Conservation (phyloP, 2,888 invertebrate genomes). For the Thymelicus lineola region DNA sequence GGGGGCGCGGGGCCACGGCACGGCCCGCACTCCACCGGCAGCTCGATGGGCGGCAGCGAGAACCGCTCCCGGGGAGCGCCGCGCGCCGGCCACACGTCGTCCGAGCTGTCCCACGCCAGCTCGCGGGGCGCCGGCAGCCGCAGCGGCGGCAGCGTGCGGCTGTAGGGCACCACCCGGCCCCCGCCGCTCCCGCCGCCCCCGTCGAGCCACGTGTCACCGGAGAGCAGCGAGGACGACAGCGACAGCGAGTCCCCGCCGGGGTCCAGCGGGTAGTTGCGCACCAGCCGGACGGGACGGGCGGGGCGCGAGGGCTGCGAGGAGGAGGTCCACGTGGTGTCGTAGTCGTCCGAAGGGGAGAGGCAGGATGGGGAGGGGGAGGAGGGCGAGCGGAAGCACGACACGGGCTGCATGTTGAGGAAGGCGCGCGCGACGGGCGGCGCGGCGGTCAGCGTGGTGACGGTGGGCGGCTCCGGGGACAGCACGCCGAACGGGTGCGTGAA, state of each 20-base stretch:
- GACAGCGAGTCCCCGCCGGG: slow-evolving; percentile 55
- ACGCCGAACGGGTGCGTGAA: slow-evolving; percentile 85
- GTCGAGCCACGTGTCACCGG: slow-evolving; percentile 63
- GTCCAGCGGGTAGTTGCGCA: slow-evolving; percentile 54
- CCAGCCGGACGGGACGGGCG: slow-evolving; percentile 52
- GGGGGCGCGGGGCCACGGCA: slow-evolving; percentile 25
- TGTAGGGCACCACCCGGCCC: slow-evolving; percentile 59
- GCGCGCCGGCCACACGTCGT: slow-evolving; percentile 63
- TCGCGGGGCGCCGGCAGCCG: slow-evolving; percentile 60
- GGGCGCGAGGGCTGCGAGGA: slow-evolving; percentile 49
- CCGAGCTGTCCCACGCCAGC: slow-evolving; percentile 51
- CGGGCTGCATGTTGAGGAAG: slow-evolving; percentile 53
- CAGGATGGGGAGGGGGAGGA: slow-evolving; percentile 55
- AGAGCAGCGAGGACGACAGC: slow-evolving; percentile 62
- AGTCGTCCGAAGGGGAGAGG: slow-evolving; percentile 56
- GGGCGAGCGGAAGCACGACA: slow-evolving; percentile 56
- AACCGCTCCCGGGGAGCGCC: slow-evolving; percentile 49
- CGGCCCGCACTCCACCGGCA: slow-evolving; percentile 52
- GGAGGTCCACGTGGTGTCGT: slow-evolving; percentile 46
- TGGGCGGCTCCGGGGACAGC: slow-evolving; percentile 77
- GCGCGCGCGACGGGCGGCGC: slow-evolving; percentile 49
- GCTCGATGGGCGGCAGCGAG: slow-evolving; percentile 55
- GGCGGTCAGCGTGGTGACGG: slow-evolving; percentile 47
- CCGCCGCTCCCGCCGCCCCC: slow-evolving; percentile 52
- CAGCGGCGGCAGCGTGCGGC: slow-evolving; percentile 67